Evolutionary conservation across 2,113 vertebrate species (phyloP).

Genomic region (Mormyrus lacerda): DNA sequence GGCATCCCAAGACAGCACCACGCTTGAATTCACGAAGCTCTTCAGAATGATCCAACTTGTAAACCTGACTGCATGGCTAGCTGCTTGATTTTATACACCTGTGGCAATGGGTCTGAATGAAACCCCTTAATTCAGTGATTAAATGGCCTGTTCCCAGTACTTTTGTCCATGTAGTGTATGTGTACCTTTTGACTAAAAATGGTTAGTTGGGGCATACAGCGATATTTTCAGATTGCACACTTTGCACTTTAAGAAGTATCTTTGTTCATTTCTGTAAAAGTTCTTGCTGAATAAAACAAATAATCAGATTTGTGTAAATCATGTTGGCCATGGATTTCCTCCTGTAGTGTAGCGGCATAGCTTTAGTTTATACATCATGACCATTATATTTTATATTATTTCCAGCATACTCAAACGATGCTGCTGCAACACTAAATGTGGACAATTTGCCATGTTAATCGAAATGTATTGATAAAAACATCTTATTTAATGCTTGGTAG

Average conservation of each 20-base stretch:
- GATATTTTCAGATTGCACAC: background rate
- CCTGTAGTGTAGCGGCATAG: background rate
- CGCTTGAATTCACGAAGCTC: too few relatives aligned
- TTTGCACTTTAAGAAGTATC: background rate
- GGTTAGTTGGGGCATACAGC: background rate
- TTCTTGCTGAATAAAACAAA: background rate
- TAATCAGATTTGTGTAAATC: background rate
- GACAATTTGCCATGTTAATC: background rate
- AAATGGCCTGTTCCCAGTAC: too few relatives aligned
- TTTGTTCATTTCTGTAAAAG: background rate
- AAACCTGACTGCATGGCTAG: background rate
- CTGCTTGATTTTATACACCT: background rate
- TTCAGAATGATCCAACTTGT: background rate
- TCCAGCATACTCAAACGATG: background rate
- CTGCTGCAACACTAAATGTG: background rate
- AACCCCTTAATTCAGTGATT: background rate
- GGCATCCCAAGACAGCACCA: background rate
- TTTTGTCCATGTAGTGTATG: background rate
- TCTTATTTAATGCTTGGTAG: background rate
- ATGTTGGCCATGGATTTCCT: background rate
- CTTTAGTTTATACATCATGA: background rate
- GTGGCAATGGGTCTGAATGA: background rate
- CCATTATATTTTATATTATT: background rate
- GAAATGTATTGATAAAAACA: background rate
- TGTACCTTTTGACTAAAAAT: background rate